phyloP scores from a whole-genome alignment of 92 coral and sea anemone species.

The Desmophyllum pertusum region DNA sequence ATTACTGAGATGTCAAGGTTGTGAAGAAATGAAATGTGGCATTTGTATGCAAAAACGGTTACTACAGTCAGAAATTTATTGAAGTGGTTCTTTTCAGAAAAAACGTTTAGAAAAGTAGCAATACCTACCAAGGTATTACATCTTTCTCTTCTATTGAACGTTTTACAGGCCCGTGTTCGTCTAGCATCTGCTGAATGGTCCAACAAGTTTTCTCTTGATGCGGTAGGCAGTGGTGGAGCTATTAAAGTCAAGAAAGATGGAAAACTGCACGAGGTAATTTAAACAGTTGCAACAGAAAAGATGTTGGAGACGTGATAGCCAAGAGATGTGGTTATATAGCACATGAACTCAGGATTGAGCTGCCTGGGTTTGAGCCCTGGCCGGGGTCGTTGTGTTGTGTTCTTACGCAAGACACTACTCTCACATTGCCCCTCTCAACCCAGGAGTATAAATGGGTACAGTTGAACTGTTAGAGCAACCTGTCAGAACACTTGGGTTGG shows the following conservation, averaged over 20 bases:
- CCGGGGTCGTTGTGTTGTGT: too few relatives aligned
- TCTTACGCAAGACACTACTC: too few relatives aligned
- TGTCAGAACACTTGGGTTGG: too few relatives aligned
- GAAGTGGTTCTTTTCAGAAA: not conserved
- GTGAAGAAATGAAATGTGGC: too few relatives aligned
- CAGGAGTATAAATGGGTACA: too few relatives aligned
- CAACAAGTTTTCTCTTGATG: conserved; percentile 88
- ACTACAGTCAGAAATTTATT: not conserved
- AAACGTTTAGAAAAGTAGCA: not conserved
- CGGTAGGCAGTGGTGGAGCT: conserved; percentile 96
- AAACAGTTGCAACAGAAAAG: not conserved
- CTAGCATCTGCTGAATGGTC: conserved; percentile 85
- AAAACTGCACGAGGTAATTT: conserved; percentile 73
- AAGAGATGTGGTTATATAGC: too few relatives aligned
- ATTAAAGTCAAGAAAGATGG: conserved; percentile 75
- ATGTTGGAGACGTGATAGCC: not conserved
- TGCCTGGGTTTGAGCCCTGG: too few relatives aligned
- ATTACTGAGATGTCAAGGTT: not conserved
- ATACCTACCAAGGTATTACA: not conserved
- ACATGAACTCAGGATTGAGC: too few relatives aligned
- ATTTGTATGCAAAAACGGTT: not conserved
- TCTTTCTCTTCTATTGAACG: not conserved
- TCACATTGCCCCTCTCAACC: too few relatives aligned
- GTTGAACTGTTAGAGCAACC: too few relatives aligned
- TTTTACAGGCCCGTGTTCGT: conserved; percentile 74